Conservation (phyloP, 2,888 invertebrate genomes). For the Sylvicola cinctus region DNA sequence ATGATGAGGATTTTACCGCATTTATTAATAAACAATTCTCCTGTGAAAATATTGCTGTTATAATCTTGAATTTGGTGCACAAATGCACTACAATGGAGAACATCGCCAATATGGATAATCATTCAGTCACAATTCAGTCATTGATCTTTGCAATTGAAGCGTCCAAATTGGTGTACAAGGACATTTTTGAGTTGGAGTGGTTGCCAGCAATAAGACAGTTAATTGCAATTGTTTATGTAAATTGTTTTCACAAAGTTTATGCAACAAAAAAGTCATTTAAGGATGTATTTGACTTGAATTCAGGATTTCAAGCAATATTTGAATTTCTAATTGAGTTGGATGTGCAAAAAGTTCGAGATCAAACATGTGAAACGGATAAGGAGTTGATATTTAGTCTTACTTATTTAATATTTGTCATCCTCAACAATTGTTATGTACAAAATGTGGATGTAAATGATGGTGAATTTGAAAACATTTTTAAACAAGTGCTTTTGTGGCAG, state of each 20-base stretch:
- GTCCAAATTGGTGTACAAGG: constrained; percentile 13
- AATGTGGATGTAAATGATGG: too few relatives aligned
- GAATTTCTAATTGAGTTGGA: constrained; percentile 10
- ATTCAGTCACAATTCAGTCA: constrained; percentile 16
- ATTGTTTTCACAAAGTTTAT: constrained; percentile 16
- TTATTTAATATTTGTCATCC: too few relatives aligned
- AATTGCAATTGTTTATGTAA: constrained; percentile 6
- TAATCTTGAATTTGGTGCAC: constrained; percentile 18
- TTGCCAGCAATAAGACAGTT: constrained; percentile 13
- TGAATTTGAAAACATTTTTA: too few relatives aligned
- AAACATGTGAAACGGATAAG: too few relatives aligned
- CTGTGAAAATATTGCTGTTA: constrained; percentile 19
- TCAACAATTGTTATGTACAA: too few relatives aligned
- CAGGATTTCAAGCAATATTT: constrained; percentile 12
- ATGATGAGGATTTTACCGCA: too few relatives aligned
- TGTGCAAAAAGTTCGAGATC: too few relatives aligned
- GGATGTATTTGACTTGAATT: background rate
- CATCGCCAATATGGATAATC: constrained; percentile 12
- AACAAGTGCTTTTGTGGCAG: too few relatives aligned
- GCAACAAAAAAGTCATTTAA: background rate
- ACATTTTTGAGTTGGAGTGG: constrained; percentile 17
- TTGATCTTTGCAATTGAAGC: constrained; percentile 20
- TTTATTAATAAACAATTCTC: constrained; percentile 4
- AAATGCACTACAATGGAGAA: constrained; percentile 18
- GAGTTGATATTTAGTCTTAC: too few relatives aligned